Evolutionary conservation across 2,113 vertebrate genomes (phyloP).

Genomic region (Nesoenas mayeri): DNA sequence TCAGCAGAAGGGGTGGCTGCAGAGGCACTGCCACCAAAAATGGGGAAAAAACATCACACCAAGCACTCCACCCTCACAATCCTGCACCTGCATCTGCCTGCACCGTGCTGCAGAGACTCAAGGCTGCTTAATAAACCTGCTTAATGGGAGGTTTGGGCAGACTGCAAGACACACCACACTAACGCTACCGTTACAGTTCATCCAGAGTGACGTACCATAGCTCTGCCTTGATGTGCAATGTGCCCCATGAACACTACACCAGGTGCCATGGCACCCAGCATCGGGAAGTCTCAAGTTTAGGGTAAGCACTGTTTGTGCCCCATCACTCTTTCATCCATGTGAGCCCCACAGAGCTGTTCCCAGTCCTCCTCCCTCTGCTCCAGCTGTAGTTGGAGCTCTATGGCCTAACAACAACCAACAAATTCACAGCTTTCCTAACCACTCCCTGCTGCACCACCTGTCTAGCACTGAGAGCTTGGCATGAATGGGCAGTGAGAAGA

Average conservation of each 20-base stretch:
- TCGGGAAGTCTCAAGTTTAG: background rate
- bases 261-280: fast-evolving
- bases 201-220: fast-evolving
- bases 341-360: background rate
- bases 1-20: background rate
- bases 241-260: too few relatives aligned
- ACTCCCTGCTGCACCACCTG: fast-evolving
- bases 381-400: fast-evolving
- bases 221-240: fast-evolving
- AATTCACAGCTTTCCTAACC: background rate
- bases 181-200: fast-evolving
- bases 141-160: fast-evolving
- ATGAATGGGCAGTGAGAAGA: fast-evolving
- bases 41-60: fast-evolving
- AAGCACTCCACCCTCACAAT: fast-evolving
- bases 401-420: background rate
- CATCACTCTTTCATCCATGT: background rate
- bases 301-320: fast-evolving
- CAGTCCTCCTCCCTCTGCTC: background rate
- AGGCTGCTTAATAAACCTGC: background rate
- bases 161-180: fast-evolving
- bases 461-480: background rate
- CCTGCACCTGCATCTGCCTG: background rate
- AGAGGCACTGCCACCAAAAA: background rate
- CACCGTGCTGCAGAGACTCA: fast-evolving